Conservation (phyloP, 1,140 invertebrate species). For the Scaptomyza montana region DNA sequence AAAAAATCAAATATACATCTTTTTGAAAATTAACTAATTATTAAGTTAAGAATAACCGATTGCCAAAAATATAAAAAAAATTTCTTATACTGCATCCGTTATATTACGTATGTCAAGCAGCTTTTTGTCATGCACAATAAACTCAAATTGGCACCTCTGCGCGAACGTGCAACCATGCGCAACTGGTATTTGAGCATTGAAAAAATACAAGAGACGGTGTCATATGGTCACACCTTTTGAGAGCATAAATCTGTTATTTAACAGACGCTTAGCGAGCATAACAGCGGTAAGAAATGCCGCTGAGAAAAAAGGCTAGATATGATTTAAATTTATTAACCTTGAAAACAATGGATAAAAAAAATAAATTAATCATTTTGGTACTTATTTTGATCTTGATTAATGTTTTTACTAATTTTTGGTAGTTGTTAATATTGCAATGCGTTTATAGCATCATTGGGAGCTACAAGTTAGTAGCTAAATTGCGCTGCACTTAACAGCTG, state of each 20-base stretch:
- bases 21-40: no score
- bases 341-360: not conserved
- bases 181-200: slow-evolving; percentile 24
- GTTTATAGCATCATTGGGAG: not conserved
- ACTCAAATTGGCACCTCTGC: slow-evolving; percentile 8
- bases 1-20: no score
- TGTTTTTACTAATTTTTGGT: no score
- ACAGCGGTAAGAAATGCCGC: slow-evolving; percentile 1
- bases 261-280: slow-evolving; percentile 17
- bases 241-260: slow-evolving; percentile 36
- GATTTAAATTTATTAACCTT: not conserved
- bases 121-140: slow-evolving; percentile 22
- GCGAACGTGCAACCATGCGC: slow-evolving; percentile 26
- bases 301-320: slow-evolving; percentile 23
- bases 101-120: slow-evolving; percentile 13
- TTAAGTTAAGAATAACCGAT: not conserved
- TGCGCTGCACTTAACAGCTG: slow-evolving; percentile 4
- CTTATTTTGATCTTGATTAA: not conserved
- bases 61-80: no score
- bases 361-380: not conserved
- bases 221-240: slow-evolving; percentile 21
- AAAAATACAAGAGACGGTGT: slow-evolving; percentile 11
- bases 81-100: not conserved
- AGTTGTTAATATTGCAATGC: no score
- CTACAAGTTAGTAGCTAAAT: slow-evolving; percentile 8